A percentile compares a stretch with the other conserved stretches of the same genome.
These are phyloP conservation scores for Diacarnus erythraeanus DNA, from an alignment of 37 sponge, comb jelly and placozoan genomes.

Conservation along the genomic window DNA sequence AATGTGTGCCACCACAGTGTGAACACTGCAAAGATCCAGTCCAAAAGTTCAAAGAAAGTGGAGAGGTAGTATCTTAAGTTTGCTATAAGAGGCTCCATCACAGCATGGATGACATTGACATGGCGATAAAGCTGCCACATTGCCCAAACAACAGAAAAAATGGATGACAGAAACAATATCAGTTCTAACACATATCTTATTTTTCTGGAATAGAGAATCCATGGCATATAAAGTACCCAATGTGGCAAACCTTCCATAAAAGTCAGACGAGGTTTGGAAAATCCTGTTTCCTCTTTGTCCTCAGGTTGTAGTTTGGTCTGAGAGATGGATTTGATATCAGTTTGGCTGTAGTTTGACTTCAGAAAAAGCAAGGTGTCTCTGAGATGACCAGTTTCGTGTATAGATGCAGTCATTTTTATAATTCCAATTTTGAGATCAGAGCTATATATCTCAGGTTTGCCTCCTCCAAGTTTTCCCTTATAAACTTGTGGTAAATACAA, in stretches of 20 bases:
- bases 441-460: not conserved
- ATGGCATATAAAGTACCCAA: conserved; percentile 78
- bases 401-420: conserved; percentile 46
- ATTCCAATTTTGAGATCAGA: conserved; percentile 16
- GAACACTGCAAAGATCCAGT: conserved; percentile 40
- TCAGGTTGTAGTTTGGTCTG: not conserved
- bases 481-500: not conserved
- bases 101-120: conserved; percentile 66
- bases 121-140: conserved; percentile 90
- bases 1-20: conserved; percentile 53
- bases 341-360: conserved; percentile 8
- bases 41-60: conserved; percentile 38
- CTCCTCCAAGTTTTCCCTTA: not conserved
- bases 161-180: conserved; percentile 55
- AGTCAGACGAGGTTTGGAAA: not conserved
- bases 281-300: not conserved
- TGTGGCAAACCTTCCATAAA: conserved; percentile 66
- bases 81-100: conserved; percentile 57
- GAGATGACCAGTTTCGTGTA: conserved; percentile 55
- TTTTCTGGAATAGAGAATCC: conserved; percentile 67
- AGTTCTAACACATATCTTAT: conserved; percentile 48
- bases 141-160: conserved; percentile 78
- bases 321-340: not conserved
- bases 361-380: conserved; percentile 58
- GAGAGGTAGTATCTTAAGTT: conserved; percentile 42